Evolutionary conservation across 2,113 vertebrate species (phyloP).

Genomic region (Misgurnus anguillicaudatus): DNA sequence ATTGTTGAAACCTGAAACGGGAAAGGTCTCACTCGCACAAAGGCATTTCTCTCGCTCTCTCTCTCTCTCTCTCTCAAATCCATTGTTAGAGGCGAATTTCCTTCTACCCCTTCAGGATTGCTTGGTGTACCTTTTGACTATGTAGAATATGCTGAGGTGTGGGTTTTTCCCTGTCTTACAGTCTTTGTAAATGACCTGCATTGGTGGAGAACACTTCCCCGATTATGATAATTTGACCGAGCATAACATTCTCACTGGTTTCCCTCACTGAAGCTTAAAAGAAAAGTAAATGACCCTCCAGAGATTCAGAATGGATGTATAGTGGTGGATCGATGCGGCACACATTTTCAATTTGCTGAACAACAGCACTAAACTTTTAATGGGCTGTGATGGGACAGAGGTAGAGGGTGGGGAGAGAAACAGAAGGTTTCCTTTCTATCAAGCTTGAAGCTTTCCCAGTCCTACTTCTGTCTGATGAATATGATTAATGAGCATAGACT

Average conservation of each 20-base stretch:
- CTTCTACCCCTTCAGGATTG: not conserved
- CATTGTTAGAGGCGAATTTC: not conserved
- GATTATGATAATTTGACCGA: not conserved
- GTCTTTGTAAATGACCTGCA: not conserved
- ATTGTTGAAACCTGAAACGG: constrained; percentile 39
- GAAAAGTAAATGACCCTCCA: constrained; percentile 33
- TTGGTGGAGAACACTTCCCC: not conserved
- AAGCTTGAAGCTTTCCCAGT: constrained; percentile 44
- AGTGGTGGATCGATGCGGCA: constrained; percentile 44
- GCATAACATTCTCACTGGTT: not conserved
- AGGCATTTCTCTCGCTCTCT: not conserved
- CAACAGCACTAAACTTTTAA: constrained; percentile 39
- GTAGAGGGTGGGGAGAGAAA: not conserved
- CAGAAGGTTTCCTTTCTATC: constrained; percentile 32
- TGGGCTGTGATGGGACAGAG: constrained; percentile 38
- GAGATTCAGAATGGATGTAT: constrained; percentile 50
- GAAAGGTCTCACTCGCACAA: not conserved
- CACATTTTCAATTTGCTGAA: constrained; percentile 43
- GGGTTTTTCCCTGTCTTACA: not conserved
- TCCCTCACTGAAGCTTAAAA: constrained; percentile 43
- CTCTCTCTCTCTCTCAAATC: not conserved
- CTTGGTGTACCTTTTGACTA: not conserved
- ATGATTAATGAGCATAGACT: constrained; percentile 43
- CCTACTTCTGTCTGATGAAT: constrained; percentile 44
- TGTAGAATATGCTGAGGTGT: not conserved